Evolutionary conservation across 2,797 vertebrate genomes (phyloP), one percentile per base, ranked within the genome.

Genomic region (Melanitta fusca): DNA sequence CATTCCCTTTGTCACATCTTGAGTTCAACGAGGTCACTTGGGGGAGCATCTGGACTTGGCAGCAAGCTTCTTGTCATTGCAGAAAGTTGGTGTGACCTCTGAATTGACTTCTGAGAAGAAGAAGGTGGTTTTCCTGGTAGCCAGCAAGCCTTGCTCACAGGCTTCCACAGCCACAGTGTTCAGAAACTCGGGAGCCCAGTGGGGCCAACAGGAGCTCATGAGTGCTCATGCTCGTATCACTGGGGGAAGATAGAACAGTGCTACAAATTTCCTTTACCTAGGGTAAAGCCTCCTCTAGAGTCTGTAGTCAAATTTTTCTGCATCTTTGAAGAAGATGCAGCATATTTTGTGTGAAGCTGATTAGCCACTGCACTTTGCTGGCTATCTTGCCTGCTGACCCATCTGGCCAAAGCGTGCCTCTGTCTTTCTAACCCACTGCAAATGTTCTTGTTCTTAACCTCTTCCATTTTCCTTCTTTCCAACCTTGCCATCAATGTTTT

Each of bases 1-100:
- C 57, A 18, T 54, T 32, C 0, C 0, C 47, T 85, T 77, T 38
- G 57, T 60, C 43, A 38, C 28, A 17, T 34, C 39, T 0, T 0
- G 0, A 60, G 25, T 89, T 39, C 45, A 53, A 24, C 14, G 45
- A 30, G 47, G 32, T 12, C 2, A 0, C 34, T 78, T 58, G 38
- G 6, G 18, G 28, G 39, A 91, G 18, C 36, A 85, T 38, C 27
- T 78, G 32, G 22, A 30, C 65, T 47, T 88, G 72, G 36, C 36
- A 83, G 65, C 10, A 64, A 24, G 18, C 24, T 62, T 89, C 58
- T 45, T 60, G 49, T 78, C 62, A 24, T 51, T 83, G 36, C 41
- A 71, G 62, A 93, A 70, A 68, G n/a, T 32, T 74, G 34, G 7
- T 60, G 39, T 41, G 36, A 90, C 61, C 30, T n/a, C 17, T 70